Evolutionary conservation across 2,888 invertebrate genomes (phyloP), one percentile per base, ranked within the genome.

Genomic region (Drosophila mettleri): DNA sequence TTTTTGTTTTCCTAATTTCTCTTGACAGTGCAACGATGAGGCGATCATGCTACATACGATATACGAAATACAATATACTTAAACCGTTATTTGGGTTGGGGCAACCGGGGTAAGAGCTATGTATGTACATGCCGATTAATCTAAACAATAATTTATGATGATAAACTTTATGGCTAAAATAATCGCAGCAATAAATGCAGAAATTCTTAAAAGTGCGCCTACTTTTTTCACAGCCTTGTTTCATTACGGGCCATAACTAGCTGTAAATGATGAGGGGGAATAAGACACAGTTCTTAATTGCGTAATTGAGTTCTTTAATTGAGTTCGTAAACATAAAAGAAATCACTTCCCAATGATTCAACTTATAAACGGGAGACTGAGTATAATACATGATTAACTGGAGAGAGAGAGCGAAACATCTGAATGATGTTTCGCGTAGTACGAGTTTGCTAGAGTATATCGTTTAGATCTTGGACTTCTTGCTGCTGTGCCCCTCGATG

Each of bases 401-500:
- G 31, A 66, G 8, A 20, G 16, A 31, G 33, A 46, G 8, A 20
- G 16, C 36, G 33, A 46, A 57, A 49, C 52, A 41, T 29, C 12
- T 53, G 20, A 10, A 39, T n/a, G 57, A 31, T 59, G 69, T 59
- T 48, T 43, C 53, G 20, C n/a, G 4, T 33, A 27, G 34, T 39
- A 20, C 12, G 41, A 12, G 24, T 27, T 9, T 12, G 22, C 2
- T 27, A 5, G 31, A 43, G 33, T 43, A 31, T 59, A n/a, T 36
- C 22, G 10, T 55, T 61, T 81, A 91, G 18, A 91, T 75, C 80
- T 92, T 92, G 9, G 92, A 88, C 74, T 91, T 91, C 78, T 92
- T 92, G 68, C 84, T 89, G 63, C 82, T 90, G 78, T 92, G 92
- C 0, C 93, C 92, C 78, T 93, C 93, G 36, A 93, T 91, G 54